Conservation (phyloP, 1,140 invertebrate species). For the Vanessa tameamea region DNA sequence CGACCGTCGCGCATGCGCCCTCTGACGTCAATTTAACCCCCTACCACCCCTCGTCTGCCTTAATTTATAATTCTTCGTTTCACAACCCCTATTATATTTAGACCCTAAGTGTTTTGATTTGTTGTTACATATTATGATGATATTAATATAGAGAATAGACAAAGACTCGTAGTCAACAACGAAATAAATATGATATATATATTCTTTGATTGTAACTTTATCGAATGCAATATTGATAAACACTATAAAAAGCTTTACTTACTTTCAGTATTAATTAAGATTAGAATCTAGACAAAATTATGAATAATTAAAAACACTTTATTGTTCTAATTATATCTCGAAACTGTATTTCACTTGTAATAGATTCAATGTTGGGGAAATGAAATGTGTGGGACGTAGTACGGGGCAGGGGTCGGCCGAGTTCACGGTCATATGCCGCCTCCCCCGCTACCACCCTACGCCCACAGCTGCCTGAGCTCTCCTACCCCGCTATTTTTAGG, state of each 20-base stretch:
- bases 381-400: constrained; percentile 40
- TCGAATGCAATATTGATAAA: too few relatives aligned
- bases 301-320: neutral
- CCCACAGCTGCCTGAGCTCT: constrained; percentile 34
- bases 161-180: too few relatives aligned
- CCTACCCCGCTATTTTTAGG: constrained; percentile 43
- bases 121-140: neutral
- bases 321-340: neutral
- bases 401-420: constrained; percentile 58
- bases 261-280: too few relatives aligned
- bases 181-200: too few relatives aligned
- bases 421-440: constrained; percentile 67
- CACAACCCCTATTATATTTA: constrained; percentile 15
- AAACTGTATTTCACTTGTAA: neutral
- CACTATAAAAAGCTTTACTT: too few relatives aligned
- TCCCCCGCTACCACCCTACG: constrained; percentile 37
- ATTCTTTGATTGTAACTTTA: too few relatives aligned
- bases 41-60: constrained; percentile 41
- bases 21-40: constrained; percentile 64
- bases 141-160: neutral
- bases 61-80: constrained; percentile 45
- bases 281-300: neutral
- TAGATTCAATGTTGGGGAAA: constrained; percentile 11
- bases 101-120: constrained; percentile 2
- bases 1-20: constrained; percentile 67